These are phyloP conservation scores for Zophobas morio DNA, from an alignment of 1,140 invertebrate genomes.

Conservation along the genomic window DNA sequence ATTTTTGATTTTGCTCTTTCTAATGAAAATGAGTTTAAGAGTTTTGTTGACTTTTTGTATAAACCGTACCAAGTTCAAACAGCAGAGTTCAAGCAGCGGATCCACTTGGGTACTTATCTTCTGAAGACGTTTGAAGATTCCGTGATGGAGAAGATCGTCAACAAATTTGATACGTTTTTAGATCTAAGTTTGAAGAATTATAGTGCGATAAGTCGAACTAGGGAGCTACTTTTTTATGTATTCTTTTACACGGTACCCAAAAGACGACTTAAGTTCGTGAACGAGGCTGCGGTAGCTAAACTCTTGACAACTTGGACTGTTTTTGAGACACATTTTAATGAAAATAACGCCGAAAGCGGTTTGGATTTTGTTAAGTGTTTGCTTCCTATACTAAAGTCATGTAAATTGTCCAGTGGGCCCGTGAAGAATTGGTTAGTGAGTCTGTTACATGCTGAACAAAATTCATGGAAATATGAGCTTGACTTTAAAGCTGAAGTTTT, in stretches of 20 bases:
- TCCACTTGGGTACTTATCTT: conserved; percentile 52
- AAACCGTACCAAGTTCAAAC: conserved; percentile 40
- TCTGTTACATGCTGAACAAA: conserved; percentile 20
- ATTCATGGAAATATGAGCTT: conserved; percentile 1
- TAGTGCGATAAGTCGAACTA: neutral
- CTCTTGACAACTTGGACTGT: conserved; percentile 26
- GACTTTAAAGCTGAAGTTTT: conserved; percentile 43
- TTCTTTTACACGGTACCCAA: neutral
- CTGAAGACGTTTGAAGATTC: conserved; percentile 49
- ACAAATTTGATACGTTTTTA: conserved; percentile 54
- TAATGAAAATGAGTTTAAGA: conserved; percentile 42
- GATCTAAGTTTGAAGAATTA: conserved; percentile 1
- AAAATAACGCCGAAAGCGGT: conserved; percentile 35
- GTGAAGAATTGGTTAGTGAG: conserved; percentile 42
- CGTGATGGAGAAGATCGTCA: conserved; percentile 43
- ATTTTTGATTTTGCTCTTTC: conserved; percentile 54
- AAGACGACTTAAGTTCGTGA: neutral
- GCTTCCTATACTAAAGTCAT: conserved; percentile 13
- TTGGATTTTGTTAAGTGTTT: conserved; percentile 45
- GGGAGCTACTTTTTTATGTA: conserved; percentile 34
- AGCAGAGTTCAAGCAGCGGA: conserved; percentile 38
- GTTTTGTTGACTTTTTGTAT: conserved; percentile 51
- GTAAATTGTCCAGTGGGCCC: neutral
- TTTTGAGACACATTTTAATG: conserved; percentile 33
- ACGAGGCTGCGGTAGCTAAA: neutral